Conservation (phyloP, 2,888 invertebrate species). For the Orthosia cruda region DNA sequence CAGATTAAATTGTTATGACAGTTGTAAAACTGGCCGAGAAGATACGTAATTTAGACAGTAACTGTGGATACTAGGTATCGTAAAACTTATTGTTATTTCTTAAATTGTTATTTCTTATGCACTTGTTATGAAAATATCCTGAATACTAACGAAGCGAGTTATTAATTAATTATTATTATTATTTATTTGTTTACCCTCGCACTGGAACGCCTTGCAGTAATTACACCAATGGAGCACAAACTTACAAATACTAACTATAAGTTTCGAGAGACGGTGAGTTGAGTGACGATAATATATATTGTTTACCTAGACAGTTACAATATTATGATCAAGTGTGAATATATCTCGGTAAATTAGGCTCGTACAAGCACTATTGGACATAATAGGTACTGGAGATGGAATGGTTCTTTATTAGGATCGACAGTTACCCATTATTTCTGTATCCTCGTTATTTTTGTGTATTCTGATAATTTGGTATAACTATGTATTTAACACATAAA, state of each 20-base stretch:
- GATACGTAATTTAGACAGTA: constrained; percentile 18
- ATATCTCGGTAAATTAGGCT: constrained; percentile 1
- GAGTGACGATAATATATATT: neutral
- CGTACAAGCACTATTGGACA: neutral
- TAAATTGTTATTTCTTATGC: too few species aligned
- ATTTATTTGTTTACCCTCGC: too few species aligned
- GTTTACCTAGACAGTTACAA: neutral
- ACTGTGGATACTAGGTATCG: neutral
- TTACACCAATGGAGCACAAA: too few species aligned
- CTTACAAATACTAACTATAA: too few species aligned
- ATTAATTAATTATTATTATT: too few species aligned
- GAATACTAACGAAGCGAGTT: neutral
- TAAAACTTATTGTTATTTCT: constrained; percentile 35
- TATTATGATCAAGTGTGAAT: neutral
- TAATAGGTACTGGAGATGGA: neutral
- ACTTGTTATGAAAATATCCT: neutral
- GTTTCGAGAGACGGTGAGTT: too few species aligned
- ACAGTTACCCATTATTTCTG: neutral
- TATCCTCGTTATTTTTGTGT: too few species aligned
- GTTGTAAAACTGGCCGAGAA: constrained; percentile 19
- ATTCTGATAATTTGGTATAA: too few species aligned
- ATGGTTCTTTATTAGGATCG: neutral
- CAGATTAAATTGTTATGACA: constrained; percentile 48
- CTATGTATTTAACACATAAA: too few species aligned
- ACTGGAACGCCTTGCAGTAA: too few species aligned